Conservation (phyloP, 2,797 vertebrate genomes). For the Poeciliopsis infans region DNA sequence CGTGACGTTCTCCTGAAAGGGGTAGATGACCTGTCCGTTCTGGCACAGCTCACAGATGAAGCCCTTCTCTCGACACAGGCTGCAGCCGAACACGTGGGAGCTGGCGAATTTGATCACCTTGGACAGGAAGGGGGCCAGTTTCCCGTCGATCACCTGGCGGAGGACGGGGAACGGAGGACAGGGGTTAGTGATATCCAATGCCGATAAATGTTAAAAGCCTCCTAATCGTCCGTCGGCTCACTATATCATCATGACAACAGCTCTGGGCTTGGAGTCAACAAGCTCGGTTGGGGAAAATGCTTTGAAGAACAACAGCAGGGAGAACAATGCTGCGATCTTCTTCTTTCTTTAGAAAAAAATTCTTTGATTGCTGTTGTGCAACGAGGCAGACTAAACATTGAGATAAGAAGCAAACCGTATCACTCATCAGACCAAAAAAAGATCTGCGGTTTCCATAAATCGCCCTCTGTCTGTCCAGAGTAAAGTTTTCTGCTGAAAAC, state of each 20-base stretch:
- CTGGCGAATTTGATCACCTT: slow-evolving; percentile 98
- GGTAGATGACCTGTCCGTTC: slow-evolving; percentile 94
- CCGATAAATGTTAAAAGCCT: not conserved
- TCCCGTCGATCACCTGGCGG: slow-evolving; percentile 94
- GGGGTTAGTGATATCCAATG: not conserved
- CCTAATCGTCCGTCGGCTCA: not conserved
- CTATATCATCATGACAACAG: not conserved
- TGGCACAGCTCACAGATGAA: slow-evolving; percentile 99
- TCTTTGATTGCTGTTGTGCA: not conserved
- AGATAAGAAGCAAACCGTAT: not conserved
- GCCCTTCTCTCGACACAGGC: slow-evolving; percentile 96
- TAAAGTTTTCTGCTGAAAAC: not conserved
- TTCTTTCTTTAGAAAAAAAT: not conserved
- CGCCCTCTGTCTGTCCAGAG: not conserved
- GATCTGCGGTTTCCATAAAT: not conserved
- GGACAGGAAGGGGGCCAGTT: slow-evolving; percentile 93
- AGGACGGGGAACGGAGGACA: not conserved
- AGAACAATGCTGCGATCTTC: not conserved
- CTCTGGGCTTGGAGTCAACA: not conserved
- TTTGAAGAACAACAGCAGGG: slow-evolving; percentile 2
- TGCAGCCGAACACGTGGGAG: slow-evolving; percentile 96
- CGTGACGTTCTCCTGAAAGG: slow-evolving; percentile 94
- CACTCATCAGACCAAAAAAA: not conserved
- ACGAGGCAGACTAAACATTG: slow-evolving; percentile 4
- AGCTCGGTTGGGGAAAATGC: not conserved